Evolutionary conservation across 2,113 vertebrate genomes (phyloP), one percentile per base, ranked within the genome.

Genomic region (Micromys minutus): DNA sequence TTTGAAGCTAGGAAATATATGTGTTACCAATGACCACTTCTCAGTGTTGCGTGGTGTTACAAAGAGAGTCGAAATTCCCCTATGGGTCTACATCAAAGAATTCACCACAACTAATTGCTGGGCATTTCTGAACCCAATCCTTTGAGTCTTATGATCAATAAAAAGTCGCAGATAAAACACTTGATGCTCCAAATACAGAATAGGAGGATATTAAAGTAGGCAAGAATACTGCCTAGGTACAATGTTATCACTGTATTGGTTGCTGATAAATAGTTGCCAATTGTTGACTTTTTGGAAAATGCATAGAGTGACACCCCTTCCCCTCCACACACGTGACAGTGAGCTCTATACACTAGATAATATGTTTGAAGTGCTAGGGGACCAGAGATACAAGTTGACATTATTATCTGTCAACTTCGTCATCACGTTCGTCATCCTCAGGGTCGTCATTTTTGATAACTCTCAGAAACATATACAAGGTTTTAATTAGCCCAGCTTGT

Each of bases 381-480:
- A 83, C 96, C 52, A 57, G 71, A 19, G 24, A 83, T 87, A 93
- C 95, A 93, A 84, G 75, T 80, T 96, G 96, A 87, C 63, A 52
- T 36, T 94, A 72, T 96, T 96, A 96, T 97, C 95, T 91, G 69
- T 26, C n/a, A 11, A 47, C 26, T 61, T 92, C 74, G 42, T 96
- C 96, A 92, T 34, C 65, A 29, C 0, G 3, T 42, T n/a, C 79
- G 36, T 97, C 96, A 91, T 42, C 76, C 3, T 50, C 45, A 16
- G 31, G 61, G 67, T 88, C 42, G 0, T 67, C 90, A 45, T 77
- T 16, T 31, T 50, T 88, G 31, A 71, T 95, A 83, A 94, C 96
- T 81, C 77, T 90, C 50, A 45, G n/a, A 92, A 97, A 84, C 90
- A 71, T 90, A 4, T 57, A 83, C 67, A 90, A 81, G 79, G 86